Evolutionary conservation across 2,797 vertebrate species (phyloP).

Genomic region (Luscinia luscinia): DNA sequence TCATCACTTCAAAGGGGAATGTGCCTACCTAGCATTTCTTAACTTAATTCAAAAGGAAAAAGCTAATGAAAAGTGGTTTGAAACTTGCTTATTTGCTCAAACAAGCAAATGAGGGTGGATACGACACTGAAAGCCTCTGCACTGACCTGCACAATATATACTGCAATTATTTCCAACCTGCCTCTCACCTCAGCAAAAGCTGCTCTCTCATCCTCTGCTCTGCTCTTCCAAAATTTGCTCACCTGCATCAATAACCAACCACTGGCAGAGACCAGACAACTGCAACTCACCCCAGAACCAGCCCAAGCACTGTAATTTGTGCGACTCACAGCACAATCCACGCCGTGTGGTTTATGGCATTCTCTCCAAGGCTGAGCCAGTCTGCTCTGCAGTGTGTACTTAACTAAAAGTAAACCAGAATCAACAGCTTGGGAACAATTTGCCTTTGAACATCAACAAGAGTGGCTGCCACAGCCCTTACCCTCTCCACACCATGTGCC

Average conservation of each 20-base stretch:
- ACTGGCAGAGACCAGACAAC: neutral
- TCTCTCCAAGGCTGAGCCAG: neutral
- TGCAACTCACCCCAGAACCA: neutral
- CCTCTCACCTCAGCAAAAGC: neutral
- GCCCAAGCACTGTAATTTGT: conserved; percentile 20
- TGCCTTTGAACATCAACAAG: neutral
- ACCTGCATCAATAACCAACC: neutral
- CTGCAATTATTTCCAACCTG: neutral
- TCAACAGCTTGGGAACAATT: neutral
- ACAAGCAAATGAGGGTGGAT: neutral
- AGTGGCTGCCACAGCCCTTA: neutral
- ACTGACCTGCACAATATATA: neutral
- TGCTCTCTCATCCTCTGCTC: neutral
- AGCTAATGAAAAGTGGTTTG: neutral
- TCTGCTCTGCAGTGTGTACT: neutral
- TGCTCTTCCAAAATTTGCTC: neutral
- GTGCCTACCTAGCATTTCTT: neutral
- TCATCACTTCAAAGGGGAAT: neutral
- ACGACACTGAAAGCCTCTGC: neutral
- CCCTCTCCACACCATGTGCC: neutral
- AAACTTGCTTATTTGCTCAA: neutral
- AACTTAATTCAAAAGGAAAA: neutral
- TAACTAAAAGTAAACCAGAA: conserved; percentile 30
- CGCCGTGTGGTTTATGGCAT: neutral
- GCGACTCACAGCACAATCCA: neutral